These are phyloP conservation scores for Trachelus iudaicus DNA, from an alignment of 2,888 invertebrate species.

Conservation along the genomic window DNA sequence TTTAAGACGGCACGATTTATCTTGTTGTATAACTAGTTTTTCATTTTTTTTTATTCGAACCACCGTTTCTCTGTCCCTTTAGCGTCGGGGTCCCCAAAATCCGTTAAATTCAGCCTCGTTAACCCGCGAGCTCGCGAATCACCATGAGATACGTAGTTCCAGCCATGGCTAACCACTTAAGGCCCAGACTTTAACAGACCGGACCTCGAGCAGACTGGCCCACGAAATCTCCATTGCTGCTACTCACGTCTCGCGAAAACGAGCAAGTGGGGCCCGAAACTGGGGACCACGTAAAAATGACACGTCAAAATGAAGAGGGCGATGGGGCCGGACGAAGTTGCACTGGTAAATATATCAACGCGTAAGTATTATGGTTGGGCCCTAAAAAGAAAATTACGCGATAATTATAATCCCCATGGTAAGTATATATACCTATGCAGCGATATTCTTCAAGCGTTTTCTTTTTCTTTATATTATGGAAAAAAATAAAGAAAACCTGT, in stretches of 20 bases:
- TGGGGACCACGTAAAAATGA: background rate
- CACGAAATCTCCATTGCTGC: background rate
- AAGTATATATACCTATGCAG: background rate
- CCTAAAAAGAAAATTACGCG: background rate
- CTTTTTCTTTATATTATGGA: background rate
- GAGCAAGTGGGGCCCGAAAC: background rate
- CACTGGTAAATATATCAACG: background rate
- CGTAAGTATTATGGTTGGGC: background rate
- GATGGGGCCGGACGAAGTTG: background rate
- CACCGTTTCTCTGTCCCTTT: background rate
- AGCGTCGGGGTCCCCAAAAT: background rate
- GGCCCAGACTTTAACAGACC: background rate
- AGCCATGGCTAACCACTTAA: background rate
- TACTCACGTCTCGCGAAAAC: background rate
- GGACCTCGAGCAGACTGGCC: background rate
- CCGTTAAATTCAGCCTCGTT: background rate
- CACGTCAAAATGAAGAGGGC: background rate
- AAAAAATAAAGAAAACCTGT: background rate
- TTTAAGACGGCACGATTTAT: background rate
- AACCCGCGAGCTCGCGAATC: background rate
- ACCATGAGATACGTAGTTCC: background rate
- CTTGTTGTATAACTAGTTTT: constrained; percentile 2
- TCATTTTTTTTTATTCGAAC: background rate
- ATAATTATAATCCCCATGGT: background rate
- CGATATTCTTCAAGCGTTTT: background rate